phyloP scores from a whole-genome alignment of 2,113 vertebrate species.

The Planiliza haematocheilus region DNA sequence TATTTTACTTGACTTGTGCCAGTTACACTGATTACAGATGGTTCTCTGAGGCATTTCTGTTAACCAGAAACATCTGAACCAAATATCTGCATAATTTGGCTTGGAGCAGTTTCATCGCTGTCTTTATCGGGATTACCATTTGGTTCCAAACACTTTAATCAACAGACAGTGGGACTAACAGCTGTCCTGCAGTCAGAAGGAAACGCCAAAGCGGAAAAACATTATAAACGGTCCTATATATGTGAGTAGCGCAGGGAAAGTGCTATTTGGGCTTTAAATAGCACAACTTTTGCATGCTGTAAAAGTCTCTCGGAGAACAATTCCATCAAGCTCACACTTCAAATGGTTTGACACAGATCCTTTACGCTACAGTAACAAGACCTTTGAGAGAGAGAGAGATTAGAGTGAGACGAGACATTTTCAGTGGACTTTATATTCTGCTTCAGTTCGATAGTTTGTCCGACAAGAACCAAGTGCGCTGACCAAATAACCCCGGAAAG shows the following conservation, averaged over 20 bases:
- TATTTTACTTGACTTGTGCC: not conserved
- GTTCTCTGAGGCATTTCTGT: not conserved
- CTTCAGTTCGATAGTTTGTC: constrained; percentile 28
- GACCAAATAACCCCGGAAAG: constrained; percentile 39
- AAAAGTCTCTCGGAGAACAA: constrained; percentile 43
- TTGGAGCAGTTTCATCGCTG: not conserved
- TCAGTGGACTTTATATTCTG: constrained; percentile 10
- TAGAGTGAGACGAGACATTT: constrained; percentile 21
- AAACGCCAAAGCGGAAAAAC: constrained; percentile 29
- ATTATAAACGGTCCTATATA: constrained; percentile 9
- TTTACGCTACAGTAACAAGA: constrained; percentile 17
- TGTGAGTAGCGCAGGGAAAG: constrained; percentile 20
- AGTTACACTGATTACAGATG: not conserved
- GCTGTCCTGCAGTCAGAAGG: not conserved
- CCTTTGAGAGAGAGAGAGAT: constrained; percentile 12
- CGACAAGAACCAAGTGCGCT: constrained; percentile 18
- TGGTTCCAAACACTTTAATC: not conserved
- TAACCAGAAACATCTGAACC: not conserved
- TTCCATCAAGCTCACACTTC: constrained; percentile 13
- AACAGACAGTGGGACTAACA: not conserved
- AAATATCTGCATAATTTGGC: not conserved
- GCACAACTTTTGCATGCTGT: constrained; percentile 14
- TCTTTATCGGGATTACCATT: not conserved
- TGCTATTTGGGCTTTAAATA: constrained; percentile 49
- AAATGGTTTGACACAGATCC: constrained; percentile 29